Evolutionary conservation across 2,888 invertebrate genomes (phyloP), one percentile per base, ranked within the genome.

Genomic region (Epistrophella euchroma): DNA sequence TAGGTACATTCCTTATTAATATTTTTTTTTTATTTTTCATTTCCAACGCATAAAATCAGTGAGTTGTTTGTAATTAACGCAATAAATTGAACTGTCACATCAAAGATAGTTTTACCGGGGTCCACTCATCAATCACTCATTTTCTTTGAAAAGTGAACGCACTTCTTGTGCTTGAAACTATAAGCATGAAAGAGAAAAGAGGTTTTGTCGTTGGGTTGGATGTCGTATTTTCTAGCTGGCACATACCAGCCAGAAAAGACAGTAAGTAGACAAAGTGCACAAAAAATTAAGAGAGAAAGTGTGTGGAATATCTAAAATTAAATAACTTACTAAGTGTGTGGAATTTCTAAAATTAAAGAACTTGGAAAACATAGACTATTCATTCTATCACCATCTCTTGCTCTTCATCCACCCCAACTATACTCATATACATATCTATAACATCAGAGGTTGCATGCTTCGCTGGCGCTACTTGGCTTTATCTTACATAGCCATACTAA

Each of bases 41-140:
- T 22, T 32, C 15, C 6, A 11, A 52, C 2, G 2, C 85, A 64
- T 80, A 70, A 73, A 80, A 47, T 76, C 70, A 50, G 43, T 25
- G 40, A 80, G 62, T 13, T 80, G n/a, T 60, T 37, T 62, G 56
- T 77, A 70, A 73, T 77, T 73, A 73, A 70, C 68, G 72, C 68
- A 75, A 85, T 85, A 85, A 85, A 85, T 85, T 80, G 76, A 56
- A 68, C 47, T 80, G 80, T 80, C 80, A 85, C 80, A 80, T 85
- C 80, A 85, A 85, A 85, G 85, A 73, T 32, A 62, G 25, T 60
- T 76, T 62, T 73, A 76, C 80, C 70, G 76, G 62, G 62, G 80
- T 62, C 85, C 80, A 85, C 80, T 76, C 85, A 80, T 80, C 80
- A 80, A 77, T 85, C 85, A 80, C 62, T 75, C 85, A 73, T 58